A percentile compares a stretch with the other conserved stretches of the same genome.
Evolutionary conservation across 2,797 vertebrate species (phyloP).

Genomic region (Ciconia nigra): DNA sequence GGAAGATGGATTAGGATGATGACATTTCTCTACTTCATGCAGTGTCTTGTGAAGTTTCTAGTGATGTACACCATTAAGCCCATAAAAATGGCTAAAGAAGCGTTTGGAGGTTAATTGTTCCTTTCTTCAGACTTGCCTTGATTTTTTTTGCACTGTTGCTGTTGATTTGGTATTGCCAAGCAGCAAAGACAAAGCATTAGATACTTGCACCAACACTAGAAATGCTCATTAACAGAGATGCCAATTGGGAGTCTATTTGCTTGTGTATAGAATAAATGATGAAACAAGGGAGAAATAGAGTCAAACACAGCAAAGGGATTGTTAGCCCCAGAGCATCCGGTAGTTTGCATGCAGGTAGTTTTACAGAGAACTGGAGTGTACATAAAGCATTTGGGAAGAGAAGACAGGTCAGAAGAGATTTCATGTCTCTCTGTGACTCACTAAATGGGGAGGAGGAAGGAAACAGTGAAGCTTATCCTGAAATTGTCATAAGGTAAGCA

Average conservation of each 20-base stretch:
- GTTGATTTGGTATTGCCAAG: not conserved
- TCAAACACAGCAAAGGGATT: not conserved
- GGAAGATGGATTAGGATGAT: not conserved
- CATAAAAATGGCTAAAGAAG: not conserved
- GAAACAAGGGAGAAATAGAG: not conserved
- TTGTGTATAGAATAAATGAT: not conserved
- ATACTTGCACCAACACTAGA: not conserved
- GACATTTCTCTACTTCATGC: too few species aligned
- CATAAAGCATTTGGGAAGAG: not conserved
- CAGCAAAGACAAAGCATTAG: not conserved
- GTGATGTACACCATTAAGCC: not conserved
- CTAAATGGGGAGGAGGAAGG: not conserved
- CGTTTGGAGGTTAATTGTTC: not conserved
- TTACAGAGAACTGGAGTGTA: not conserved
- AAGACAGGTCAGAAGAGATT: not conserved
- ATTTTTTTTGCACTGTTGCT: not conserved
- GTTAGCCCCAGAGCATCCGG: not conserved
- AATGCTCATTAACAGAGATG: not conserved
- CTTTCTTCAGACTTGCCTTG: not conserved
- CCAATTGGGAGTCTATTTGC: not conserved
- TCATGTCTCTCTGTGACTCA: not conserved
- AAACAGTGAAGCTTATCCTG: not conserved
- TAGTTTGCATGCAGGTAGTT: not conserved
- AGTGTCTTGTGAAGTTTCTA: not conserved
- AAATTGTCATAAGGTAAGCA: not conserved